Evolutionary conservation across 2,888 invertebrate species (phyloP).

Genomic region (Caenorhabditis drosophilae): DNA sequence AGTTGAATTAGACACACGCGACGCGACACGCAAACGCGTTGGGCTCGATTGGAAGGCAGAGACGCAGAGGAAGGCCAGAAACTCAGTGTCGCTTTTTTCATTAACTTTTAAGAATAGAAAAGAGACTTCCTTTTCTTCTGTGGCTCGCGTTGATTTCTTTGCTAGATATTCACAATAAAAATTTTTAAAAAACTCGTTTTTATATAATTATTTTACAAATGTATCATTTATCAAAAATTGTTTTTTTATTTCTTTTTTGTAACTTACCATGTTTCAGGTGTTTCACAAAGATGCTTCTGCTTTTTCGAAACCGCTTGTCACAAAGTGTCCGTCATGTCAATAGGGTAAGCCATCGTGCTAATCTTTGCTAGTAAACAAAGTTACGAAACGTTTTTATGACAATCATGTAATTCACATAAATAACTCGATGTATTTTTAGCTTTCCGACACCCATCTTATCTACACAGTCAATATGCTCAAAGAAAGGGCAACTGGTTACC

Average conservation of each 20-base stretch:
- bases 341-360: conserved; percentile 13
- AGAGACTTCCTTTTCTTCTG: no score
- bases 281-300: conserved; percentile 12
- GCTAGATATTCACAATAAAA: background rate
- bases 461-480: background rate
- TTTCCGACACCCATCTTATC: conserved; percentile 2
- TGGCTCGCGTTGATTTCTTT: no score
- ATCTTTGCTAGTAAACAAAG: conserved; percentile 17
- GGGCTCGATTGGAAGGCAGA: no score
- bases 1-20: no score
- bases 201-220: conserved; percentile 12
- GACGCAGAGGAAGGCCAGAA: no score
- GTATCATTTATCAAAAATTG: conserved; percentile 13
- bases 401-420: conserved; percentile 21
- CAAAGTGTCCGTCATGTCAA: background rate
- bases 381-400: conserved; percentile 17
- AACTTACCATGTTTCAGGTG: conserved; percentile 8
- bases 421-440: conserved; percentile 14
- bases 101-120: no score
- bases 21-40: no score
- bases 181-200: conserved; percentile 1
- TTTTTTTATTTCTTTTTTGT: conserved; percentile 8
- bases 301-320: background rate
- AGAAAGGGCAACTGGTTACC: background rate
- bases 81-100: no score